Conservation (phyloP, 2,888 invertebrate species). For the Pseudoips prasinana region DNA sequence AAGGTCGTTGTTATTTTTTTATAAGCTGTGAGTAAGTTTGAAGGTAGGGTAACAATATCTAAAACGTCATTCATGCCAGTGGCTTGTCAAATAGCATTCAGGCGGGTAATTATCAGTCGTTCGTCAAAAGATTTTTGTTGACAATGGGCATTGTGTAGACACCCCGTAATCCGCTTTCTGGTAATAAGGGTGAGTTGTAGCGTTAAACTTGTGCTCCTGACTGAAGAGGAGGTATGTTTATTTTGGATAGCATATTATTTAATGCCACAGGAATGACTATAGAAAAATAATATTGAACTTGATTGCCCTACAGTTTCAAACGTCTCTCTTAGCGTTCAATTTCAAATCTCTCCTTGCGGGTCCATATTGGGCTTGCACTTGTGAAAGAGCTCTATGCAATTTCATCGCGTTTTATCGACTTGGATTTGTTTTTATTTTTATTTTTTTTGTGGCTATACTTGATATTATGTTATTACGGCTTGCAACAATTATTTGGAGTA, state of each 20-base stretch:
- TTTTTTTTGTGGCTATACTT: too few relatives aligned
- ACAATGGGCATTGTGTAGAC: constrained; percentile 50
- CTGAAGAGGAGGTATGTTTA: not conserved
- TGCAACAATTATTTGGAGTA: too few relatives aligned
- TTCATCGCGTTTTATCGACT: too few relatives aligned
- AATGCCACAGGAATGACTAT: too few relatives aligned
- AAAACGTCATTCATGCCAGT: constrained; percentile 33
- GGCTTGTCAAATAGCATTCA: constrained; percentile 58
- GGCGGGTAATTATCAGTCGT: constrained; percentile 63
- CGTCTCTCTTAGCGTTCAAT: too few relatives aligned
- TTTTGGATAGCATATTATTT: not conserved
- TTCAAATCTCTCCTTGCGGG: too few relatives aligned
- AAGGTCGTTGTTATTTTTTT: not conserved
- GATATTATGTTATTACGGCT: too few relatives aligned
- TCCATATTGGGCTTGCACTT: too few relatives aligned
- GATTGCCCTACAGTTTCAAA: too few relatives aligned
- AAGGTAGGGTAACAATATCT: constrained; percentile 24
- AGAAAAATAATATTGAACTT: too few relatives aligned
- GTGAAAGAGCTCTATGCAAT: too few relatives aligned
- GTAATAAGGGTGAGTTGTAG: constrained; percentile 31
- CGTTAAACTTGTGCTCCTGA: constrained; percentile 21
- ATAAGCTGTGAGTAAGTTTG: not conserved
- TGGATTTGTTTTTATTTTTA: too few relatives aligned
- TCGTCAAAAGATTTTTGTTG: constrained; percentile 55
- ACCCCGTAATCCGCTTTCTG: constrained; percentile 48